These are phyloP conservation scores for Struthidea cinerea DNA, from an alignment of 2,113 vertebrate genomes.

Conservation along the genomic window DNA sequence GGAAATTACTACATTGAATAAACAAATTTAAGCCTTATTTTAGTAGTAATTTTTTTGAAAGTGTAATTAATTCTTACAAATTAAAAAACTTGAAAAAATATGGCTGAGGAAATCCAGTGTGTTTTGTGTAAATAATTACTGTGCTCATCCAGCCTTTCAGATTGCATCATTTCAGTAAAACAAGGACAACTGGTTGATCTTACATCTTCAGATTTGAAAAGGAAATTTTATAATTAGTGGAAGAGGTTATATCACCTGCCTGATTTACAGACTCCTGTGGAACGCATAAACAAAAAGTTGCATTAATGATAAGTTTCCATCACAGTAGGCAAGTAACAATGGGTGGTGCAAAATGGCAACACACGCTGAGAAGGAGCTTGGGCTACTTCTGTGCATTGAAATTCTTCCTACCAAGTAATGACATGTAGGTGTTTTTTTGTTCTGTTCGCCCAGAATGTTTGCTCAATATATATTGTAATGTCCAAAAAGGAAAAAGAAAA, in stretches of 20 bases:
- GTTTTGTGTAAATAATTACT: not conserved
- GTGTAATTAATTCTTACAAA: not conserved
- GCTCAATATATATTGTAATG: not conserved
- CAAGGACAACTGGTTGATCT: not conserved
- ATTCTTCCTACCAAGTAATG: not conserved
- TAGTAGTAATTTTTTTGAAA: not conserved
- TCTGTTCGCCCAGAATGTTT: not conserved
- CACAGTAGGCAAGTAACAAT: not conserved
- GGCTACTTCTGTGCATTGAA: not conserved
- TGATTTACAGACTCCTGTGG: not conserved
- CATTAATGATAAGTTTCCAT: constrained; percentile 10
- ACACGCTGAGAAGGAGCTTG: not conserved
- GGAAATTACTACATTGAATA: not conserved
- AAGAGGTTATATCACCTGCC: constrained; percentile 1
- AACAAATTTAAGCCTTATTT: not conserved
- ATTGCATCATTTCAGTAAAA: not conserved
- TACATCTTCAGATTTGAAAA: not conserved
- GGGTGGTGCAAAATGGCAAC: not conserved
- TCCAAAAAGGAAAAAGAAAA: not conserved
- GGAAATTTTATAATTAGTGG: not conserved
- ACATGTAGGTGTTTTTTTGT: not conserved
- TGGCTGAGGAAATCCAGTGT: not conserved
- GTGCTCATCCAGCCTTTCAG: not conserved
- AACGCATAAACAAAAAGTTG: constrained; percentile 5
- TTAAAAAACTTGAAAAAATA: not conserved